Evolutionary conservation across 2,888 invertebrate genomes (phyloP).

Genomic region (Nyleta sp.): DNA sequence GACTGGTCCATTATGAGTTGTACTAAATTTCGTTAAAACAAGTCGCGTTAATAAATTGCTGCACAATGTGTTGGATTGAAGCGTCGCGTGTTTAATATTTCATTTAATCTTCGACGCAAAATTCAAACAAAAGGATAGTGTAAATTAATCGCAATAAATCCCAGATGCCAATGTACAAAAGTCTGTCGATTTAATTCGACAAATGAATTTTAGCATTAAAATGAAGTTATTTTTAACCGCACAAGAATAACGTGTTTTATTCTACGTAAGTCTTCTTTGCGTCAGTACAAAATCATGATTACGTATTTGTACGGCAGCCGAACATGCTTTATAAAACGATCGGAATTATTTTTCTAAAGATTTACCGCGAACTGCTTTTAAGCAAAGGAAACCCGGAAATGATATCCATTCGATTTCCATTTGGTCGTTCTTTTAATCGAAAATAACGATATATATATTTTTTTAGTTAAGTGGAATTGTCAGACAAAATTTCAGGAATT

Average conservation of each 20-base stretch:
- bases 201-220: neutral
- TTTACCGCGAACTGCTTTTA: too few relatives aligned
- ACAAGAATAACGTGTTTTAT: conserved; percentile 11
- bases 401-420: too few relatives aligned
- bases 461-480: neutral
- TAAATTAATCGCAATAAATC: too few relatives aligned
- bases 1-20: conserved; percentile 5
- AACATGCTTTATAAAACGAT: neutral
- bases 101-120: too few relatives aligned
- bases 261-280: conserved; percentile 36
- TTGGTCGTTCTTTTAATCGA: too few relatives aligned
- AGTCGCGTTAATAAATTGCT: conserved; percentile 1
- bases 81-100: too few relatives aligned
- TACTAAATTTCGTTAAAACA: neutral
- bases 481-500: neutral
- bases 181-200: too few relatives aligned
- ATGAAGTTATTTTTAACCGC: neutral
- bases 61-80: too few relatives aligned
- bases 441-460: too few relatives aligned
- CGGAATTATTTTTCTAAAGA: neutral
- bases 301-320: conserved; percentile 12
- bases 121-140: too few relatives aligned
- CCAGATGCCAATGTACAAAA: too few relatives aligned
- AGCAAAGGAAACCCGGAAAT: too few relatives aligned
- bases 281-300: conserved; percentile 24